Conservation (phyloP, 2,797 vertebrate genomes). For the Propithecus perrieri region DNA sequence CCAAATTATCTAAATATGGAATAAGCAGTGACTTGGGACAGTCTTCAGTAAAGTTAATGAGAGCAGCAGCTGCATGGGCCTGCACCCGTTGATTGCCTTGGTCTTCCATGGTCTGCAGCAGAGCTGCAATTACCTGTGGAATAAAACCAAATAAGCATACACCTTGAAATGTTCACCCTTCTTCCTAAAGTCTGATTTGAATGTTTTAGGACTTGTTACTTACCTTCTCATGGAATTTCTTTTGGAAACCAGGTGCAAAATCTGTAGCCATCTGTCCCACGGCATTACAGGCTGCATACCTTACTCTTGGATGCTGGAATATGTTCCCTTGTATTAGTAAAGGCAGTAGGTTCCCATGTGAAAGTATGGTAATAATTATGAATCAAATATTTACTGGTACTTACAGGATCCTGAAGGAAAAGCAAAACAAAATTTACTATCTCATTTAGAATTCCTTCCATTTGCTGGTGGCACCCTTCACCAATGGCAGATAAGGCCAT, state of each 20-base stretch:
- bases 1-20: slow-evolving; percentile 95
- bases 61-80: slow-evolving; percentile 96
- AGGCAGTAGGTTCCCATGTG: background rate
- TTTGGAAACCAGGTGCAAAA: slow-evolving; percentile 98
- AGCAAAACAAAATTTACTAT: slow-evolving; percentile 97
- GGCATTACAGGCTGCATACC: slow-evolving; percentile 98
- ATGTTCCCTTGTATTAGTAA: slow-evolving; percentile 58
- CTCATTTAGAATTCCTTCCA: slow-evolving; percentile 98
- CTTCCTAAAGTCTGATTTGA: background rate
- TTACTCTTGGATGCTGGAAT: slow-evolving; percentile 95
- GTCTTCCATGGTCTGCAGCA: slow-evolving; percentile 98
- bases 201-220: slow-evolving; percentile 50
- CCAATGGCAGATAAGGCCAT: slow-evolving; percentile 99
- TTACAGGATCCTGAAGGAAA: slow-evolving; percentile 97
- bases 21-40: slow-evolving; percentile 97
- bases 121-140: slow-evolving; percentile 94
- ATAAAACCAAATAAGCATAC: background rate
- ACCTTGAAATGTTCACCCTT: background rate
- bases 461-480: slow-evolving; percentile 99
- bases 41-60: slow-evolving; percentile 99
- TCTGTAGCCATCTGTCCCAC: slow-evolving; percentile 99
- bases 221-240: slow-evolving; percentile 99
- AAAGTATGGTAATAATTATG: slow-evolving; percentile 11
- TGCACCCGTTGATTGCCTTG: slow-evolving; percentile 97
- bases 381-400: slow-evolving; percentile 74